These are phyloP conservation scores for Pemphredon lugubris DNA, from an alignment of 2,888 invertebrate genomes.

Conservation along the genomic window DNA sequence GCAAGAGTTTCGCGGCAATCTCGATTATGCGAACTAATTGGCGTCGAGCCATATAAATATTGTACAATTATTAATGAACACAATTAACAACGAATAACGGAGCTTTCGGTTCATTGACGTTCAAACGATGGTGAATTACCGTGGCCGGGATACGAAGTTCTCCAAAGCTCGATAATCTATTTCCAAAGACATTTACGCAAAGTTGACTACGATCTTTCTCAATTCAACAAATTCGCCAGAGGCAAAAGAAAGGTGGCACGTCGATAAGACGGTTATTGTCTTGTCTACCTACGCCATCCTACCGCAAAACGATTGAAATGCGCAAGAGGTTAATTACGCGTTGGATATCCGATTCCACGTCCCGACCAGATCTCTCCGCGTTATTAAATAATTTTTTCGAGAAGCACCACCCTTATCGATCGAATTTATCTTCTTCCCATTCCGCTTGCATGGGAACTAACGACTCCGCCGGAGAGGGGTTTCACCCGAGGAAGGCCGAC, in stretches of 20 bases:
- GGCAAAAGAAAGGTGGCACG: too few species aligned
- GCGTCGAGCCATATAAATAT: too few species aligned
- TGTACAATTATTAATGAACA: too few species aligned
- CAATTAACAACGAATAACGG: too few species aligned
- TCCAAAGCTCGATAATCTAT: too few species aligned
- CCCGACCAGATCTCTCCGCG: constrained; percentile 15
- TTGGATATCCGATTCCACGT: constrained; percentile 21
- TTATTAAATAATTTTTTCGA: constrained; percentile 44
- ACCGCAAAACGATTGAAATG: constrained; percentile 1
- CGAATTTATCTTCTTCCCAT: constrained; percentile 50
- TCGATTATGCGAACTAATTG: too few species aligned
- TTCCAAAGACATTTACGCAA: too few species aligned
- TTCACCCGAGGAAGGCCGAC: constrained; percentile 46
- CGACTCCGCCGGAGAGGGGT: constrained; percentile 44
- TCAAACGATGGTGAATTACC: too few species aligned
- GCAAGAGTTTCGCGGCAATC: not conserved
- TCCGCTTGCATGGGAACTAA: constrained; percentile 41
- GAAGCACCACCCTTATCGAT: constrained; percentile 38
- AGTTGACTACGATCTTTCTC: too few species aligned
- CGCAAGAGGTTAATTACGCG: constrained; percentile 25
- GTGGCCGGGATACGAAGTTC: too few species aligned
- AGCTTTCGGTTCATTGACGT: too few species aligned
- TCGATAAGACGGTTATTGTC: not conserved
- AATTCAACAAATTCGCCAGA: too few species aligned
- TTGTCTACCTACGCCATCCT: not conserved